Base-by-base conservation (phyloP, 2,888 invertebrate genomes). In the Crocallis elinguaria region DNA sequence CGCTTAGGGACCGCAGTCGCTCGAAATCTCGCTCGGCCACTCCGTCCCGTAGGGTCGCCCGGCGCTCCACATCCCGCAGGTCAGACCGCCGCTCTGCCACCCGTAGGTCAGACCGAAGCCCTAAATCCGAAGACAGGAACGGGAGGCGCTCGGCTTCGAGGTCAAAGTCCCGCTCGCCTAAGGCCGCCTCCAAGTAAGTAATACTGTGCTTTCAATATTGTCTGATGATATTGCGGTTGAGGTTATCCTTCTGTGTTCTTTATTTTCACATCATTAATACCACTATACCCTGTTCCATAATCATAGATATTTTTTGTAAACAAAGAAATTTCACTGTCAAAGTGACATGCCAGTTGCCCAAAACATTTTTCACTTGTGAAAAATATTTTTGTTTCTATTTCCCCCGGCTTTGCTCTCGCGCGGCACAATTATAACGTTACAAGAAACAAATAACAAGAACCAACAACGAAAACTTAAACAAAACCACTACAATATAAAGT, bases 141-240 rank as follows among this genome's bases (percentile, higher is more conserved):
- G 83, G 82, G 4, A 39, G 45, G 19, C 71, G 77, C 42, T 81
- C 84, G 0, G 60, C 69, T 0, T 80, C 84, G 32, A 67, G 85
- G 13, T 82, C 84, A 45, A 93, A 93, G 68, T 93, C 94, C 16
- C 86, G 92, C 50, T 93, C 93, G 60, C 90, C 92, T 69, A 79
- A 79, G 64, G 70, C 77, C 27, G 68, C 69, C 3, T 77, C 82
- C 73, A 86, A 86, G 88, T 88, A 75, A 87, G 86, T 87, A 42
- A 1, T 35, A 11, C 66, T 80, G 82, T 81, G 82, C 85, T 75
- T 66, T 81, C 83, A 82, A 82, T 82, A 35, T 16, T 3, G 46
- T 71, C 77, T 79, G 80, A 81, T 82, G 65, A 63, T 70, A 63
- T 36, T 75, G 77, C 70, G 35, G 49, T 66, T 69, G 70, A 72